Percentiles rank a stretch among this genome's conserved stretches.
Conservation (phyloP, 2,797 vertebrate genomes). For the Mallotus villosus region DNA sequence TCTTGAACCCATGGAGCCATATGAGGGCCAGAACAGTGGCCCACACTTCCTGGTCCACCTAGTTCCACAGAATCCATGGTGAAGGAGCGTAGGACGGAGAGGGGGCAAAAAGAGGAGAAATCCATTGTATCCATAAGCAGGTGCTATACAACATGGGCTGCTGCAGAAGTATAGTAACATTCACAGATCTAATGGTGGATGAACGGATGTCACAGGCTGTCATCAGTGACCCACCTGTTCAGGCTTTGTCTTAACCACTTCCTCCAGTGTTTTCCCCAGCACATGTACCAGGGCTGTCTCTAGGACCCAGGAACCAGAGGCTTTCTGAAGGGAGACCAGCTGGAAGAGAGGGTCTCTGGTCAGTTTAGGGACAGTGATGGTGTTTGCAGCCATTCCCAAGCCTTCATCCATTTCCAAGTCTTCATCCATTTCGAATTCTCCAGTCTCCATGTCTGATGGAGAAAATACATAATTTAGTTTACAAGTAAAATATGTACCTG, state of each 20-base stretch:
- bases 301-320: conserved; percentile 74
- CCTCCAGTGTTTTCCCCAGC: conserved; percentile 59
- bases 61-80: conserved; percentile 7
- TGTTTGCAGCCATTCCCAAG: conserved; percentile 70
- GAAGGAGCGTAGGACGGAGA: background rate
- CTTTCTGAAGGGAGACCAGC: conserved; percentile 64
- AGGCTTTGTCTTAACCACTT: conserved; percentile 56
- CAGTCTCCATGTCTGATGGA: conserved; percentile 71
- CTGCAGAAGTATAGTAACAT: background rate
- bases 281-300: conserved; percentile 55
- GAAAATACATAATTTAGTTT: conserved; percentile 27
- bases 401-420: conserved; percentile 52
- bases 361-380: background rate
- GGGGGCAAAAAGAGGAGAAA: conserved; percentile 10
- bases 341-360: conserved; percentile 24
- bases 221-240: conserved; percentile 53
- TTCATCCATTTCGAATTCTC: conserved; percentile 53
- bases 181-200: conserved; percentile 3
- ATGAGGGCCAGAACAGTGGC: conserved; percentile 78
- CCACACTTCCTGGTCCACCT: conserved; percentile 70
- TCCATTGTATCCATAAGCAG: background rate
- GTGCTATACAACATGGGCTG: too few species aligned
- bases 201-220: background rate
- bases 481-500: too few species aligned
- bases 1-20: conserved; percentile 74